Evolutionary conservation across 2,797 vertebrate species (phyloP).

Genomic region (Poecilia velifera): DNA sequence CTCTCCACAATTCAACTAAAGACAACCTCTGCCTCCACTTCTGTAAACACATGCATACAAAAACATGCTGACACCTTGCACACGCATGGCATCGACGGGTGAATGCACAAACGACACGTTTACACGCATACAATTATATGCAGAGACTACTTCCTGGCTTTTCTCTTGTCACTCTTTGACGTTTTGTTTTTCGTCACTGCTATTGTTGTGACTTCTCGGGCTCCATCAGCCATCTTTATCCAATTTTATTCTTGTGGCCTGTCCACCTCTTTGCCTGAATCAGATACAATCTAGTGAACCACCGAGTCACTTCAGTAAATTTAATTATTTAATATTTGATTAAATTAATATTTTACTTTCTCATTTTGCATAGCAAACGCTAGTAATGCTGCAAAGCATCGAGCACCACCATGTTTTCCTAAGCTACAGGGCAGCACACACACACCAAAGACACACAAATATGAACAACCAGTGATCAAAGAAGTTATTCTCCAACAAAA

Average conservation of each 20-base stretch:
- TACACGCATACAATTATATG: neutral
- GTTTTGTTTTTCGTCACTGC: neutral
- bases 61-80: neutral
- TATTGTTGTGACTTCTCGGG: neutral
- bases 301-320: neutral
- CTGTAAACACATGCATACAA: neutral
- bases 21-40: neutral
- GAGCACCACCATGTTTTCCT: neutral
- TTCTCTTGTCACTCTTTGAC: neutral
- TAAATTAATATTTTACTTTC: neutral
- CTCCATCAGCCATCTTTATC: neutral
- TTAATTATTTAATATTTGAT: neutral
- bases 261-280: neutral
- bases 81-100: neutral
- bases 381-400: neutral
- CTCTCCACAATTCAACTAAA: neutral
- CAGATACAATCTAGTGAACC: neutral
- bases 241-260: neutral
- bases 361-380: neutral
- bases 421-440: neutral
- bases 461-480: neutral
- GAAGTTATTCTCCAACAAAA: constrained; percentile 20
- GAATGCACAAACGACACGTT: neutral
- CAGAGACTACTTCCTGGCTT: neutral
- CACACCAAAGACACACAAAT: neutral